Base-by-base conservation (phyloP, 2,888 invertebrate genomes). In the Hirtodrosophila confusa region DNA sequence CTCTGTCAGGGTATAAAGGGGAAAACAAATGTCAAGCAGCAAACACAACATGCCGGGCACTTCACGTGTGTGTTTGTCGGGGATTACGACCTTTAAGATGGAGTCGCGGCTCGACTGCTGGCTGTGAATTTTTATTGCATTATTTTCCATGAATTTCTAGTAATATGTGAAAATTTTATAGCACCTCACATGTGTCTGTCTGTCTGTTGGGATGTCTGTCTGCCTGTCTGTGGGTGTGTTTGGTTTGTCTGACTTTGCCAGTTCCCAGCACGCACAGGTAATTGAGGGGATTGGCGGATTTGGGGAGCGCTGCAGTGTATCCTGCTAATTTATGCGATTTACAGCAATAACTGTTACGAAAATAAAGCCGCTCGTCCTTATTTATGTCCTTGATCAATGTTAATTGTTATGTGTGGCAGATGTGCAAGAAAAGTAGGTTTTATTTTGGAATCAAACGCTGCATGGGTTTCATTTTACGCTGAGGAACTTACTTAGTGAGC, bases 101-200 rank as follows among this genome's bases (percentile, higher is more conserved):
- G 40, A 53, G 50, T 47, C 66, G 56, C 48, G 39, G 51, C 60
- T 48, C 58, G 56, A 49, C 27, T 40, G 57, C 62, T 75, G 67
- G 80, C 87, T 89, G 84, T 90, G 90, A 89, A 90, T 90, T 90
- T 90, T 90, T 90, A 90, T 90, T 90, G 83, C 88, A 89, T 87
- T 82, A 82, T 88, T 86, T 78, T 86, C 88, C 84, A 88, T 90
- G 90, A 90, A 90, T 90, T 87, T 88, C 88, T 84, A 87, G 88
- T 85, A 77, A 82, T 75, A 78, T 86, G 80, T 74, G 82, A 73
- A 86, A 75, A 66, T 76, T 83, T 83, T 86, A 87, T 80, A 75
- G 73, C 75, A 45, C 43, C 65, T 65, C 70, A 53, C 75, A 68
- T 64, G 61, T 55, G 56, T 39, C 58, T 62, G 49, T 40, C 55